A percentile compares a stretch with the other conserved stretches of the same genome.
Evolutionary conservation across 2,797 vertebrate species (phyloP).

Genomic region (Falco peregrinus): DNA sequence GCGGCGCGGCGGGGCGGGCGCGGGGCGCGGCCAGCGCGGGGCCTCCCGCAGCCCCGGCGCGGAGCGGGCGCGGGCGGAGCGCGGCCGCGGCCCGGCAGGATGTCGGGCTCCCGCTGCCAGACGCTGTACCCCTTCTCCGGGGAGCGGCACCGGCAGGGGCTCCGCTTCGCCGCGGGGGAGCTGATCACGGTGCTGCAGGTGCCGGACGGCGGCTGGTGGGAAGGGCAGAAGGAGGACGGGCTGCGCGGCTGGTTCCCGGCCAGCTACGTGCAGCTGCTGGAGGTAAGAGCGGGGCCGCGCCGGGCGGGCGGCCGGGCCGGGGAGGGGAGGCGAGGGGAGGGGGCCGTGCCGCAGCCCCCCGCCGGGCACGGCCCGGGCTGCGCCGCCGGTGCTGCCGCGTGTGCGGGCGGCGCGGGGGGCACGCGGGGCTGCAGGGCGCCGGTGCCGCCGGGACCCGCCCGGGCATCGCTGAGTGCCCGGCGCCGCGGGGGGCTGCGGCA

Average conservation of each 20-base stretch:
- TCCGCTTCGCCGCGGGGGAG: constrained; percentile 90
- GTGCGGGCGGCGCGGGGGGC: neutral
- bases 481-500: too few species aligned
- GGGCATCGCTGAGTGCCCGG: neutral
- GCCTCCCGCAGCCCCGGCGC: neutral
- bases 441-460: neutral
- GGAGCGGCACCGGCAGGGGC: constrained; percentile 90
- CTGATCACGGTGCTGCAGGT: constrained; percentile 87
- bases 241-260: constrained; percentile 93
- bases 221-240: constrained; percentile 94
- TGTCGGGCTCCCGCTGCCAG: constrained; percentile 86
- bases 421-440: neutral
- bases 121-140: constrained; percentile 93
- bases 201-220: constrained; percentile 95
- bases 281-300: constrained; percentile 79
- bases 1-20: neutral
- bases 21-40: neutral
- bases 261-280: constrained; percentile 92
- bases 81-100: constrained; percentile 24
- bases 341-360: neutral
- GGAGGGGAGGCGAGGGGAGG: too few species aligned
- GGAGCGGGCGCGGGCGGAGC: neutral
- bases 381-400: too few species aligned
- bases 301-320: neutral
- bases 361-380: neutral